These are phyloP conservation scores for Agrenia bidenticulata DNA, from an alignment of 2,888 invertebrate species.

Conservation along the genomic window DNA sequence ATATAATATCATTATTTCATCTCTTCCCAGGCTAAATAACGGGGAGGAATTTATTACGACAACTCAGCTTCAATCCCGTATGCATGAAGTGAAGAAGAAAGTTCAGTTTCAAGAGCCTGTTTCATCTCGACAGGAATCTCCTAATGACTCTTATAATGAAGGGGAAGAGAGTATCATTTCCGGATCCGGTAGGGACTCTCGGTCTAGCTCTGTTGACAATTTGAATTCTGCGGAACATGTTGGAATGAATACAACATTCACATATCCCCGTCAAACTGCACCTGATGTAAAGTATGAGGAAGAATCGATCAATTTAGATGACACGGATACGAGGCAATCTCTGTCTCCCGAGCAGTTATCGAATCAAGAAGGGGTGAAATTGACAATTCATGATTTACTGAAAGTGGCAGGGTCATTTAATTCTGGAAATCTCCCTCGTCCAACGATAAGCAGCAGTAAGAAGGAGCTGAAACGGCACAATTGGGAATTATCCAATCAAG, in stretches of 20 bases:
- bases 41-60: slow-evolving; percentile 85
- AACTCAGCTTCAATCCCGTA: slow-evolving; percentile 71
- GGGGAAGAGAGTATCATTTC: not conserved
- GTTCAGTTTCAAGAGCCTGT: slow-evolving; percentile 5
- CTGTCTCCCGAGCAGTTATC: no score
- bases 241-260: slow-evolving; percentile 28
- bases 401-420: slow-evolving; percentile 41
- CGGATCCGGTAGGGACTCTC: not conserved
- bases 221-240: not conserved
- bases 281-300: not conserved
- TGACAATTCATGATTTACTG: slow-evolving; percentile 43
- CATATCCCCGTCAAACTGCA: slow-evolving; percentile 11
- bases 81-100: slow-evolving; percentile 17
- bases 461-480: slow-evolving; percentile 21
- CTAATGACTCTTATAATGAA: not conserved
- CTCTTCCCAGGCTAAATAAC: slow-evolving; percentile 69
- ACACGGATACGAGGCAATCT: not conserved
- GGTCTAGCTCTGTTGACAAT: not conserved
- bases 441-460: slow-evolving; percentile 34
- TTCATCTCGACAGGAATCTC: not conserved
- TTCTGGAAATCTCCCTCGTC: slow-evolving; percentile 33
- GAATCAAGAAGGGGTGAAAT: slow-evolving; percentile 31
- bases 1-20: no score
- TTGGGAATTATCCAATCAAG: slow-evolving; percentile 29
- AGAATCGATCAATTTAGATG: not conserved